These are phyloP conservation scores for Steromphala cineraria DNA, from an alignment of 2,888 invertebrate genomes.

Conservation along the genomic window DNA sequence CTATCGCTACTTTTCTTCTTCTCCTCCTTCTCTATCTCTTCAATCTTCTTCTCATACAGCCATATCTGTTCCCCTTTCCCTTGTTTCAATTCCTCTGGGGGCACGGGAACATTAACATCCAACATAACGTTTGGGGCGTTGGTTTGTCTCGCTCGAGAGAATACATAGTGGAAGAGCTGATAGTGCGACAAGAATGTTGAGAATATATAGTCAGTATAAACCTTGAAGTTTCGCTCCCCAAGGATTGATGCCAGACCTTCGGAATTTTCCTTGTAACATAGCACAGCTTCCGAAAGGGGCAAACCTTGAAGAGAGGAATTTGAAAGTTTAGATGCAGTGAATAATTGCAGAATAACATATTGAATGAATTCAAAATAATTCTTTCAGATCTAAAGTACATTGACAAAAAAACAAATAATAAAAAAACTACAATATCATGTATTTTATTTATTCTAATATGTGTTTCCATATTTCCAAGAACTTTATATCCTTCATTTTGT, in stretches of 20 bases:
- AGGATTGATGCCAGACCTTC: conserved; percentile 40
- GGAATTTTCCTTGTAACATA: conserved; percentile 49
- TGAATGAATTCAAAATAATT: background rate
- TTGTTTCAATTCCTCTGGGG: conserved; percentile 47
- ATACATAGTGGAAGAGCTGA: conserved; percentile 67
- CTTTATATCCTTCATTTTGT: no score
- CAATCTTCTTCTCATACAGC: conserved; percentile 63
- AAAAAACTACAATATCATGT: no score
- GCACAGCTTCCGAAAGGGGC: conserved; percentile 55
- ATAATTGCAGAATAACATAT: background rate
- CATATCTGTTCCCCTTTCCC: conserved; percentile 57
- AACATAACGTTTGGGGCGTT: conserved; percentile 38
- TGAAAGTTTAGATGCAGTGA: background rate
- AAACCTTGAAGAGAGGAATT: conserved; percentile 31
- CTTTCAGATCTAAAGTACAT: no score
- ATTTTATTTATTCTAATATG: no score
- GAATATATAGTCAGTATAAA: conserved; percentile 65
- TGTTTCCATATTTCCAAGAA: no score
- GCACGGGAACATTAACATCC: conserved; percentile 51
- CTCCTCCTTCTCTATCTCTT: conserved; percentile 54
- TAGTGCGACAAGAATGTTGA: conserved; percentile 66
- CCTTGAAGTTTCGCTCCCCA: conserved; percentile 59
- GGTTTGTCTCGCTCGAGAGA: conserved; percentile 35
- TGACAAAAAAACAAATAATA: no score
- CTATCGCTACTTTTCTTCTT: conserved; percentile 41